Base-by-base conservation (phyloP, 2,888 invertebrate species). In the Pogonocherus hispidulus region DNA sequence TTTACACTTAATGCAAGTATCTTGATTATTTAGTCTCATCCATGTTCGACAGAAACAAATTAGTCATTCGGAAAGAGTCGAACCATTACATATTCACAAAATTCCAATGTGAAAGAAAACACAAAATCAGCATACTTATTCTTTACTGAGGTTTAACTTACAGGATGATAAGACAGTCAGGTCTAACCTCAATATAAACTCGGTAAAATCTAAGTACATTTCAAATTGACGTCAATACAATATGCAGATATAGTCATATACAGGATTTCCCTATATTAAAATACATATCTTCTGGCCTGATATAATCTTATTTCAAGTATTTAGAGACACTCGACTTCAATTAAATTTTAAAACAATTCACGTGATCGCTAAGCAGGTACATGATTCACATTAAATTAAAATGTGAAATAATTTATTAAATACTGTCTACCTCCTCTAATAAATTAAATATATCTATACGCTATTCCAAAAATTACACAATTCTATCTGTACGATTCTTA, bases 281-380 rank as follows among this genome's bases (percentile, higher is more conserved):
- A 35, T 49, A n/a, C n/a, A n/a, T n/a, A 49, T 35, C 49, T 35
- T 59, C 14, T 44, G 11, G 35, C 14, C 23, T 16, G 44, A 55
- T 22, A 23, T 23, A 46, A 23, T 44, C 14, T 27, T 46, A 46
- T 3, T 16, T n/a, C n/a, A n/a, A n/a, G n/a, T n/a, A n/a, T n/a
- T n/a, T 59, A 47, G 11, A 59, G 32, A 59, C 35, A 59, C n/a
- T n/a, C n/a, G n/a, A n/a, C 23, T 32, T 59, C 11, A 11, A 57
- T 57, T 57, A 57, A 23, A 57, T 57, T 44, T 44, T n/a, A 46
- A n/a, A 57, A 46, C 23, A 44, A 47, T 35, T 47, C 47, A 59
- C 44, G 23, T 59, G 47, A 27, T 67, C 20, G 19, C n/a, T 63
- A 69, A 69, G 63, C 69, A 66, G 66, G 69, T 69, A 66, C 62